These are phyloP conservation scores for Cotesia congregata DNA, from an alignment of 2,888 invertebrate species.

Conservation along the genomic window DNA sequence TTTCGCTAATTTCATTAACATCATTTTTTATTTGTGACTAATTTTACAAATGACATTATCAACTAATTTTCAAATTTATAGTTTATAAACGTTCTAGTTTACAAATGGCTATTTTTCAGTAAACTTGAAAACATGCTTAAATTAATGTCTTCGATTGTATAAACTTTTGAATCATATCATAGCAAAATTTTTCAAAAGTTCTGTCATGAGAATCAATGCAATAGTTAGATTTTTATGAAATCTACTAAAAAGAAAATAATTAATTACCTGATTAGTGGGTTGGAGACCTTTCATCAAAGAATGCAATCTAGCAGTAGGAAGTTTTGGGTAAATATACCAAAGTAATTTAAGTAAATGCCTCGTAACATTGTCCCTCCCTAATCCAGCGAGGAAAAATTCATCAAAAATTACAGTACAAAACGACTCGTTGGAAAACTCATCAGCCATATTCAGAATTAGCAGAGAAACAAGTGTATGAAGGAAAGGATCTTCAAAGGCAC, in stretches of 20 bases:
- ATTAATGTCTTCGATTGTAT: too few species aligned
- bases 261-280: constrained; percentile 71
- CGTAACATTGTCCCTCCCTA: constrained; percentile 91
- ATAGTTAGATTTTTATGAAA: too few species aligned
- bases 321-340: constrained; percentile 90
- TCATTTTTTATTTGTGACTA: too few species aligned
- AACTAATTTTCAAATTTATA: too few species aligned
- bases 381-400: constrained; percentile 93
- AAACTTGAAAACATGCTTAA: too few species aligned
- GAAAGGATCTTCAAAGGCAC: constrained; percentile 96
- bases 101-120: too few species aligned
- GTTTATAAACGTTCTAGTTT: too few species aligned
- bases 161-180: too few species aligned
- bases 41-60: too few species aligned
- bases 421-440: constrained; percentile 94
- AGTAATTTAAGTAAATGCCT: constrained; percentile 91
- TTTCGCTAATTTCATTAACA: too few species aligned
- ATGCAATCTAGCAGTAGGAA: constrained; percentile 84
- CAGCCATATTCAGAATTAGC: constrained; percentile 85
- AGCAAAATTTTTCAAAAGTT: too few species aligned
- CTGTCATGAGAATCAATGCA: too few species aligned
- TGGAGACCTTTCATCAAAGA: constrained; percentile 86
- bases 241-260: constrained; percentile 8
- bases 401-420: constrained; percentile 96
- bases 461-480: constrained; percentile 90